Percentiles rank a stretch among this genome's conserved stretches.
Conservation (phyloP, 2,797 vertebrate species). For the Pantherophis vulpinus region DNA sequence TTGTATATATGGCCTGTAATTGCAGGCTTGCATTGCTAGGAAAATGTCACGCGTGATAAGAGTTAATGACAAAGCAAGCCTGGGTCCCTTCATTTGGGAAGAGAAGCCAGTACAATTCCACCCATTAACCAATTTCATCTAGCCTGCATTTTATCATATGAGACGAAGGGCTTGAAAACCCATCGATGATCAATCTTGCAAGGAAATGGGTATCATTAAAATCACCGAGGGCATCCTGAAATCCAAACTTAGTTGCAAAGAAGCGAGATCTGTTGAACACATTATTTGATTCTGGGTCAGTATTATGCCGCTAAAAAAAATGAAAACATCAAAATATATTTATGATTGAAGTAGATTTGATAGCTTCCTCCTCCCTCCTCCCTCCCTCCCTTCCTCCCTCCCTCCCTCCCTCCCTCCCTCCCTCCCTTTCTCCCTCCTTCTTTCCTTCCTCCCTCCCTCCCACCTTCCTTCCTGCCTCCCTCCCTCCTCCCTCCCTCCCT, state of each 20-base stretch:
- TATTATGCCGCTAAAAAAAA: conserved; percentile 23
- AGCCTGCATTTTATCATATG: conserved; percentile 70
- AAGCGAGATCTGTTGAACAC: not conserved
- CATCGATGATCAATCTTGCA: conserved; percentile 60
- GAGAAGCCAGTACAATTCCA: conserved; percentile 72
- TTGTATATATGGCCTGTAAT: conserved; percentile 76
- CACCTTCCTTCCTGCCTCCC: not conserved
- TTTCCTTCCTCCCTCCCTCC: not conserved
- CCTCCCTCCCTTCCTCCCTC: conserved; percentile 32
- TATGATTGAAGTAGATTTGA: conserved; percentile 51
- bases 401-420: conserved; percentile 10
- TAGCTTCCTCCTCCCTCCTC: conserved; percentile 18
- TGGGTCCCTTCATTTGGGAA: conserved; percentile 72
- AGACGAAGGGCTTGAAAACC: conserved; percentile 70
- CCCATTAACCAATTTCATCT: conserved; percentile 74
- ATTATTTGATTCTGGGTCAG: not conserved
- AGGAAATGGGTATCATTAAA: conserved; percentile 63
- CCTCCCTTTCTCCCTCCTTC: not conserved
- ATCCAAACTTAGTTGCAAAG: not conserved
- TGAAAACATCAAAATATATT: conserved; percentile 40
- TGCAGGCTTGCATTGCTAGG: conserved; percentile 72
- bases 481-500: not conserved
- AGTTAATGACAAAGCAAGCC: conserved; percentile 76
- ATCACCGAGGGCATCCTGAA: not conserved
- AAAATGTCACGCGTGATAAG: conserved; percentile 76